phyloP scores from a whole-genome alignment of 2,797 vertebrate species.

The Poecilia wingei region DNA sequence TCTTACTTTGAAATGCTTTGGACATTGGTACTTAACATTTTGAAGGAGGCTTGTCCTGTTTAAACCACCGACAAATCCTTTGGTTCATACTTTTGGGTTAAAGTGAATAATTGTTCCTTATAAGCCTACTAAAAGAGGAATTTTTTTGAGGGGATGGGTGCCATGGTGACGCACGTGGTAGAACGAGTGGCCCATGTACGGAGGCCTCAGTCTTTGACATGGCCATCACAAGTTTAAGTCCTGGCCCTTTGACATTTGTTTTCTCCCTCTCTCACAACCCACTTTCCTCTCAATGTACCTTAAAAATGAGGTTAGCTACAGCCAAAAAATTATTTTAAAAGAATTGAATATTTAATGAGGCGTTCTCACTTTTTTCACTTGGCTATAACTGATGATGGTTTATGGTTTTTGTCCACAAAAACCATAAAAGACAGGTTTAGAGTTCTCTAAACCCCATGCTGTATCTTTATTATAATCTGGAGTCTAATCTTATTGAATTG shows the following conservation, averaged over 20 bases:
- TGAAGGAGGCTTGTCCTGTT: neutral
- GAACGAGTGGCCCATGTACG: no score
- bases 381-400: neutral
- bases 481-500: neutral
- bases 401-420: neutral
- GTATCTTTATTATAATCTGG: neutral
- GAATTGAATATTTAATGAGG: neutral
- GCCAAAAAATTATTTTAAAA: neutral
- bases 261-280: no score
- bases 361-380: neutral
- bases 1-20: neutral
- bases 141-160: no score
- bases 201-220: no score
- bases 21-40: neutral
- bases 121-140: neutral
- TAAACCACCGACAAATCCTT: neutral
- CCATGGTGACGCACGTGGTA: no score
- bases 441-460: neutral
- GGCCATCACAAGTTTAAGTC: no score
- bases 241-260: no score
- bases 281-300: no score
- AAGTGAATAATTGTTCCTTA: neutral
- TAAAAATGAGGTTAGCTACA: no score
- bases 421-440: neutral
- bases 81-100: neutral